Base-by-base conservation (phyloP, 1,140 invertebrate species). In the Coelopa frigida region DNA sequence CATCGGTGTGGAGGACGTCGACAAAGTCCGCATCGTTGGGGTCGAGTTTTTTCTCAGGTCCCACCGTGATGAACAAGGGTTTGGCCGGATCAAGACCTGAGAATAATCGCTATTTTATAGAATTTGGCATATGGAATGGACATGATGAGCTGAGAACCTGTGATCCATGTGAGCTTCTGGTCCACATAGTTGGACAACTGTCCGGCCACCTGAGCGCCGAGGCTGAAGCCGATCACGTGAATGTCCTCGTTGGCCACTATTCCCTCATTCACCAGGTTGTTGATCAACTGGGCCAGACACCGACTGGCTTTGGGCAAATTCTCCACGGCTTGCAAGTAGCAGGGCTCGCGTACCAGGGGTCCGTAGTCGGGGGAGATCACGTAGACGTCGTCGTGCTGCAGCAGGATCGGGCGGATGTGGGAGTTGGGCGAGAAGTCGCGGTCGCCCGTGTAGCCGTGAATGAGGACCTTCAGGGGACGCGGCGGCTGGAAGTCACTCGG, bases 201-300 rank as follows among this genome's bases (percentile, higher is more conserved):
- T 1, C 90, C 91, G 0, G 89, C 85, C 3, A 84, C 77, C 52
- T 96, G 90, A 0, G 83, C 89, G 0, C 93, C 93, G 8, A 96
- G 75, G 60, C 89, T 94, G 66, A 94, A 94, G 36, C 92, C 93
- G 51, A 96, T 87, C 4, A 94, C 66, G 59, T 96, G 92, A 47
- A 90, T 74, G 38, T 69, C 72, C n/a, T 73, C 55, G 18, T 85
- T 59, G 0, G 70, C 42, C 3, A 85, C 73, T 2, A 75, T 73
- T 27, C 72, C 67, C 0, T 70, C 68, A 3, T 69, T 66, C 20
- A 82, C 71, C 32, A 86, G 57, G 53, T 75, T 76, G 44, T 80
- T 77, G 8, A 86, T 72, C 42, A 86, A 73, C 49, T 75, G 74
- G 0, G 79, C 82, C 1, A 73, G 65, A 49, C 78, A 81, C 42